Evolutionary conservation across 2,113 vertebrate genomes (phyloP).

Genomic region (Sinocyclocheilus grahami): DNA sequence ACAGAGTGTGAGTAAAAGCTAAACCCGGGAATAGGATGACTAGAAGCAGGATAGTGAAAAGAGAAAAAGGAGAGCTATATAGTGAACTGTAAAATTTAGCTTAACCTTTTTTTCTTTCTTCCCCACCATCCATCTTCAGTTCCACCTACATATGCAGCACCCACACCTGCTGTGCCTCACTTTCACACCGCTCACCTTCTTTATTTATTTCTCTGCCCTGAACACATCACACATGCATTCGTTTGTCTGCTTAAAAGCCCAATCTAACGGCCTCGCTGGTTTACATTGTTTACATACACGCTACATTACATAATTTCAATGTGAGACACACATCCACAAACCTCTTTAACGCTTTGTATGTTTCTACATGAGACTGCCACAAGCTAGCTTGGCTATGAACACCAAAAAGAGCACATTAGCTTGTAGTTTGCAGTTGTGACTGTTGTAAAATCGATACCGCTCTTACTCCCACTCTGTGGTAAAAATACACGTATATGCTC

Average conservation of each 20-base stretch:
- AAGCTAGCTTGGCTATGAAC: not conserved
- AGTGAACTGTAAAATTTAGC: slow-evolving; percentile 14
- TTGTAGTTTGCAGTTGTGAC: slow-evolving; percentile 1
- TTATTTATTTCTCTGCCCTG: not conserved
- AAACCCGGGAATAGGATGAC: not conserved
- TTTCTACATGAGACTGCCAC: not conserved
- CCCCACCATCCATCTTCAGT: slow-evolving; percentile 6
- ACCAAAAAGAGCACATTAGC: slow-evolving; percentile 10
- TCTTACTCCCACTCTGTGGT: slow-evolving; percentile 48
- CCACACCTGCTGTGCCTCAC: slow-evolving; percentile 13
- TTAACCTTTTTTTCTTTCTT: slow-evolving; percentile 8
- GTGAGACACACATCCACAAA: not conserved
- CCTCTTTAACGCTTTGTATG: not conserved
- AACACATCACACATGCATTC: not conserved
- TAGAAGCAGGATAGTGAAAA: not conserved
- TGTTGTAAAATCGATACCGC: slow-evolving; percentile 42
- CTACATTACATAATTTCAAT: not conserved
- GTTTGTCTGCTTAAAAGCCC: not conserved
- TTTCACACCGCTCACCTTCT: slow-evolving; percentile 7
- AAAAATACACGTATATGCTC: slow-evolving; percentile 52
- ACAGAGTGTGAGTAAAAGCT: not conserved
- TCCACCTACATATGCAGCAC: slow-evolving; percentile 40
- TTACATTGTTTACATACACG: not conserved
- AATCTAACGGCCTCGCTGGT: not conserved
- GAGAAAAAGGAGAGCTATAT: not conserved